phyloP scores from a whole-genome alignment of 2,113 vertebrate genomes.

The Steatornis caripensis region DNA sequence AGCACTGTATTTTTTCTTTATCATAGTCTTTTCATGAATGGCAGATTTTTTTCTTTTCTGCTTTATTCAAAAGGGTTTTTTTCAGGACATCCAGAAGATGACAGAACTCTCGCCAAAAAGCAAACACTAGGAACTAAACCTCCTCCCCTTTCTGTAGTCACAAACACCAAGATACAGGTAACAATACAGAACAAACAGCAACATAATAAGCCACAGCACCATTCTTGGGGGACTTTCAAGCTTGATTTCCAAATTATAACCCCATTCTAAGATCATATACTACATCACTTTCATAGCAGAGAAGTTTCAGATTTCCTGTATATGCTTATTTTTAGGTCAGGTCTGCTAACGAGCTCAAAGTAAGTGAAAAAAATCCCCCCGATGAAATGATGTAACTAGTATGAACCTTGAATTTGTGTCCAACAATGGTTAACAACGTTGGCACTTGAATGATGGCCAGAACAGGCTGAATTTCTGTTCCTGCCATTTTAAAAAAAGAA shows the following conservation, averaged over 20 bases:
- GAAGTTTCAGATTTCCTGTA: neutral
- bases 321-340: neutral
- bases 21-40: neutral
- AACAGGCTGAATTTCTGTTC: slow-evolving; percentile 8
- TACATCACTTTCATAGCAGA: neutral
- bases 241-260: neutral
- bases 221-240: neutral
- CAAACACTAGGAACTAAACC: neutral
- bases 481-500: slow-evolving; percentile 49
- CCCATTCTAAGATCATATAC: neutral
- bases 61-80: neutral
- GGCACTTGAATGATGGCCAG: slow-evolving; percentile 11
- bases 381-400: neutral
- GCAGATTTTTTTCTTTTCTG: neutral
- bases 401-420: neutral
- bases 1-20: neutral
- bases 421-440: neutral
- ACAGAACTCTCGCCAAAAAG: neutral
- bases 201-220: neutral
- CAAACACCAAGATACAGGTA: neutral
- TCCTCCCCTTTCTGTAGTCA: neutral
- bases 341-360: neutral
- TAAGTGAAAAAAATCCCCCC: neutral
- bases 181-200: neutral
- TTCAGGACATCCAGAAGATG: neutral